Evolutionary conservation across 30 jellyfish, hydroid and myxozoan species (phyloP).

Genomic region (Nemopilema nomurai): DNA sequence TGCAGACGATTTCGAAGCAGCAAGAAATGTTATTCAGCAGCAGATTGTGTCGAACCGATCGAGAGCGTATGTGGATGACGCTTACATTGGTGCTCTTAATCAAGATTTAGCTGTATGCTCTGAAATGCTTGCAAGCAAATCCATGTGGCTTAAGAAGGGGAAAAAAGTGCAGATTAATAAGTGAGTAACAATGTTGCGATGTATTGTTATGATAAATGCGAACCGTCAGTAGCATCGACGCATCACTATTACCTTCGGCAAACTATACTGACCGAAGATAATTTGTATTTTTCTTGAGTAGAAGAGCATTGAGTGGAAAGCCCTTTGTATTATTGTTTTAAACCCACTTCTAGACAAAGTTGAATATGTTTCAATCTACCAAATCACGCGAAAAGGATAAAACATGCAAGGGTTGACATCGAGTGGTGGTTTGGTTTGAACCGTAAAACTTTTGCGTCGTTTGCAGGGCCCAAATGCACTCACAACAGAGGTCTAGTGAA

Average conservation of each 20-base stretch:
- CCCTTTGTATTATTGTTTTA: too few species aligned
- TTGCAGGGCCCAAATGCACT: conserved; percentile 59
- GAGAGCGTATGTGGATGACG: conserved; percentile 12
- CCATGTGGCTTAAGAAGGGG: conserved; percentile 58
- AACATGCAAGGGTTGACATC: too few species aligned
- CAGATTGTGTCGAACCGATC: conserved; percentile 12
- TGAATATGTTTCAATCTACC: too few species aligned
- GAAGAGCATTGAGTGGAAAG: too few species aligned
- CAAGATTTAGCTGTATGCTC: conserved; percentile 39
- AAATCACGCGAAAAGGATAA: too few species aligned
- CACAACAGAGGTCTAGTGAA: conserved; percentile 57
- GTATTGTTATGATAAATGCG: too few species aligned
- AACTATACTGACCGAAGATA: not conserved
- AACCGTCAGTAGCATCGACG: too few species aligned
- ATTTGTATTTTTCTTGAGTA: not conserved
- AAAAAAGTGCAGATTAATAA: conserved; percentile 56
- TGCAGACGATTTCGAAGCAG: conserved; percentile 48
- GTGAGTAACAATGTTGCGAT: conserved; percentile 32
- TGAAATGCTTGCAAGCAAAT: not conserved
- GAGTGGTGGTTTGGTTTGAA: too few species aligned
- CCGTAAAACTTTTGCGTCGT: not conserved
- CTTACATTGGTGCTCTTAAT: conserved; percentile 9
- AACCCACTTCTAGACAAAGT: too few species aligned
- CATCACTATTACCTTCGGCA: not conserved
- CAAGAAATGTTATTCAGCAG: conserved; percentile 1